Base-by-base conservation (phyloP, 1,140 invertebrate genomes). In the Globodera ellingtonae region DNA sequence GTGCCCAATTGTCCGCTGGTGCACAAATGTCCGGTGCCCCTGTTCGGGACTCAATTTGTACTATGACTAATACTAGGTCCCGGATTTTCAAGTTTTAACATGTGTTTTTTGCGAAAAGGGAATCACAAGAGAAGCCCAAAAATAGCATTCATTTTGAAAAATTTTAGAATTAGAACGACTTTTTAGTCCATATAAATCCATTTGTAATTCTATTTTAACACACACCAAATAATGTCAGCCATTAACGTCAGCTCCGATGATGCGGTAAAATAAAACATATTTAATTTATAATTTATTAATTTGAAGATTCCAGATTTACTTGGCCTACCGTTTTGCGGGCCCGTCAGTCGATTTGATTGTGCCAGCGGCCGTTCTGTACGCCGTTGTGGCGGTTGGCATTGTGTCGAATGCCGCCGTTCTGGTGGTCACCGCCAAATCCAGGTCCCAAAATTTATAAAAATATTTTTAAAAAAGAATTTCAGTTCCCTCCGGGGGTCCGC, bases 401-500 rank as follows among this genome's bases (percentile, higher is more conserved):
- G 69, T 77, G 21, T 15, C 67, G 10, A 77, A 77, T 47, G 52
- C 15, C n/a, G 24, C 46, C 9, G 75, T 77, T 10, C 6, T 77
- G 48, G 10, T 65, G 21, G 24, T 62, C 56, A 77, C 75, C 18
- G 65, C 67, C 65, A 15, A 21, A 66, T 50, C 59, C 24, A 47
- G 18, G 69, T 18, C 35, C 35, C 35, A 35, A 35, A 35, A 35
- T 35, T 35, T 35, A 65, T 15, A 21, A 13, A 21, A 13, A 15
- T 21, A 15, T 65, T 65, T 65, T 3, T 3, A 65, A 21, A 13
- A 13, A 15, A 21, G 59, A 65, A 65, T 59, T 59, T 59, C 56
- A 70, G 67, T 15, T 70, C 75, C 65, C 69, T 77, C 13, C 75
- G 75, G 10, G 75, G 75, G 21, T 46, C 75, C 9, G 75, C 75